A percentile compares a stretch with the other conserved stretches of the same genome.
Conservation (phyloP, 2,797 vertebrate species). For the Leuciscus waleckii region DNA sequence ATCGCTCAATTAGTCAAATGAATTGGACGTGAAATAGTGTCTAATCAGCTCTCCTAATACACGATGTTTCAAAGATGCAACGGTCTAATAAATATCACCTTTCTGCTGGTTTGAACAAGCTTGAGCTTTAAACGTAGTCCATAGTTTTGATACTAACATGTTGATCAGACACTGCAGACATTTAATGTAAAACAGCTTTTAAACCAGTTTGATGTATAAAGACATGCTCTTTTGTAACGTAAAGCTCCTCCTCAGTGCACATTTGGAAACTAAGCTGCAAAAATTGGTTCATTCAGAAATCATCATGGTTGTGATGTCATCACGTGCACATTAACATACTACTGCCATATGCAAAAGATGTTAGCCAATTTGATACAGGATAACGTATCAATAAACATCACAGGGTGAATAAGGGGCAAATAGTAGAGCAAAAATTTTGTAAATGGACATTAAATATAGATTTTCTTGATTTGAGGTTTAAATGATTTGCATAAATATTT, state of each 20-base stretch:
- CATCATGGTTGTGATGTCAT: background rate
- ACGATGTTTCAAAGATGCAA: background rate
- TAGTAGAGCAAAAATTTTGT: background rate
- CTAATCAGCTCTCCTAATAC: background rate
- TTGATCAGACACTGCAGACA: background rate
- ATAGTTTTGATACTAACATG: background rate
- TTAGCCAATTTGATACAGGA: background rate
- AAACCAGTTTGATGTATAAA: background rate
- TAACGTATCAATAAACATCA: background rate
- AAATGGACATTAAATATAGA: background rate
- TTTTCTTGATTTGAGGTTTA: background rate
- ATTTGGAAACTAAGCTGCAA: background rate
- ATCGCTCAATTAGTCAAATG: conserved; percentile 31
- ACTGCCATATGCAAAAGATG: background rate
- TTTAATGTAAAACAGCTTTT: background rate
- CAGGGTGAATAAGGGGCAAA: background rate
- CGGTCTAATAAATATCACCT: background rate
- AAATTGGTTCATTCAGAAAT: background rate
- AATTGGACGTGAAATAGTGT: conserved; percentile 17
- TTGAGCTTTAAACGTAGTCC: background rate
- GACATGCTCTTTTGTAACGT: background rate
- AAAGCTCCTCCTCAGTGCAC: too few relatives aligned
- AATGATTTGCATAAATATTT: background rate
- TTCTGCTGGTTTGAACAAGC: background rate
- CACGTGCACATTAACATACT: background rate